These are phyloP conservation scores for Mirounga angustirostris DNA, from an alignment of 2,113 vertebrate genomes.

Conservation along the genomic window DNA sequence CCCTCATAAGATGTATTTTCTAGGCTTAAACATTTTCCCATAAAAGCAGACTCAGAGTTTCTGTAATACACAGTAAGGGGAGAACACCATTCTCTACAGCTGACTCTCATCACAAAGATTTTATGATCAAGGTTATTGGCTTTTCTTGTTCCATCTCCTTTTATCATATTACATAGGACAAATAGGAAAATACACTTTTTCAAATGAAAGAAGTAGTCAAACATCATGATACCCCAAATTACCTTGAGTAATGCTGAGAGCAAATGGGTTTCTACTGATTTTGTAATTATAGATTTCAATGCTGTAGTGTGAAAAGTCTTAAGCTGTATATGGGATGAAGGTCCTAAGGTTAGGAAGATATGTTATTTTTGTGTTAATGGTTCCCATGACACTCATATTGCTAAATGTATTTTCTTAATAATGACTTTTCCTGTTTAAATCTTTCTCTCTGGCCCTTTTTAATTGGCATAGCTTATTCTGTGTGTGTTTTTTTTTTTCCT, in stretches of 20 bases:
- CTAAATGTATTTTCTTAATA: neutral
- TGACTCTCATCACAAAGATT: neutral
- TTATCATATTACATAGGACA: neutral
- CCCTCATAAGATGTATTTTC: neutral
- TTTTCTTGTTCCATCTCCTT: neutral
- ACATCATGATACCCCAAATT: neutral
- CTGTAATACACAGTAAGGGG: neutral
- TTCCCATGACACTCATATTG: neutral
- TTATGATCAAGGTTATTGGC: neutral
- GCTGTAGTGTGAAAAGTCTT: neutral
- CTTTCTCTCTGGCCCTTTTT: neutral
- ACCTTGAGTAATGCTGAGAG: neutral
- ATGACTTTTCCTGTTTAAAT: conserved; percentile 27
- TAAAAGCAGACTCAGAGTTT: neutral
- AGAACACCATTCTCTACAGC: neutral
- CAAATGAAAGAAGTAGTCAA: neutral
- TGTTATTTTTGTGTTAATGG: neutral
- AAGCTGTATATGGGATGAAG: neutral
- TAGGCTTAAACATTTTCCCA: neutral
- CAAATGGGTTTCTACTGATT: neutral
- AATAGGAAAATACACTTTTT: conserved; percentile 17
- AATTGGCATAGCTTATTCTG: neutral
- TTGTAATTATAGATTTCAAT: neutral
- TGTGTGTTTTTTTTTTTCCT: neutral
- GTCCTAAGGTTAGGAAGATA: neutral